Conservation (phyloP, 2,113 vertebrate species). For the Sander vitreus region DNA sequence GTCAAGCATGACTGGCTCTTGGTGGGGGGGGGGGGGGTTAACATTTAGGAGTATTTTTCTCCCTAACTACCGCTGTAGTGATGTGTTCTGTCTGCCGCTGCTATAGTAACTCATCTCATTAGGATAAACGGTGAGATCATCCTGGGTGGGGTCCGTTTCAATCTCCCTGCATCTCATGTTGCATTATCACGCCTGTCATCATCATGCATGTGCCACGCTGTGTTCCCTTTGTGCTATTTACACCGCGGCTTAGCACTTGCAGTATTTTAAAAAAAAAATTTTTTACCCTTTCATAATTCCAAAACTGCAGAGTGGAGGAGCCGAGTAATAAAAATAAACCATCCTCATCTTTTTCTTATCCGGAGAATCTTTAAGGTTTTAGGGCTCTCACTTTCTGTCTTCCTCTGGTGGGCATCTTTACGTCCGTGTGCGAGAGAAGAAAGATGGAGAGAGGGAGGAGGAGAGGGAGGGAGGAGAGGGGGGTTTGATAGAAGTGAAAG, state of each 20-base stretch:
- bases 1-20: constrained; percentile 77
- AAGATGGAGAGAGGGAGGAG: constrained; percentile 43
- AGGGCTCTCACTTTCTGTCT: constrained; percentile 52
- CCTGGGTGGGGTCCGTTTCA: constrained; percentile 76
- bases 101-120: constrained; percentile 76
- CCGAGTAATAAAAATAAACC: constrained; percentile 61
- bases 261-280: too few relatives aligned
- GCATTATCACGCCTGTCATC: constrained; percentile 79
- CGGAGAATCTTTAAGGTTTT: constrained; percentile 62
- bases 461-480: background rate
- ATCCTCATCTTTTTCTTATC: constrained; percentile 68
- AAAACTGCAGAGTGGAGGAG: constrained; percentile 42
- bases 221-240: constrained; percentile 71
- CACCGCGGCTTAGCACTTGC: constrained; percentile 39
- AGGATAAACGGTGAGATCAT: constrained; percentile 77
- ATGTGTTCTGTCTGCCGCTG: constrained; percentile 57
- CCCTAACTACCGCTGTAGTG: constrained; percentile 55
- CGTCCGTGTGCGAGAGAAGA: constrained; percentile 31
- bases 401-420: constrained; percentile 47
- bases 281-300: constrained; percentile 22
- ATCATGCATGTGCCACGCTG: constrained; percentile 61
- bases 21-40: constrained; percentile 50
- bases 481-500: constrained; percentile 75
- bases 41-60: constrained; percentile 73
- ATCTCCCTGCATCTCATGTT: constrained; percentile 75